Evolutionary conservation across 2,113 vertebrate genomes (phyloP).

Genomic region (Theropithecus gelada): DNA sequence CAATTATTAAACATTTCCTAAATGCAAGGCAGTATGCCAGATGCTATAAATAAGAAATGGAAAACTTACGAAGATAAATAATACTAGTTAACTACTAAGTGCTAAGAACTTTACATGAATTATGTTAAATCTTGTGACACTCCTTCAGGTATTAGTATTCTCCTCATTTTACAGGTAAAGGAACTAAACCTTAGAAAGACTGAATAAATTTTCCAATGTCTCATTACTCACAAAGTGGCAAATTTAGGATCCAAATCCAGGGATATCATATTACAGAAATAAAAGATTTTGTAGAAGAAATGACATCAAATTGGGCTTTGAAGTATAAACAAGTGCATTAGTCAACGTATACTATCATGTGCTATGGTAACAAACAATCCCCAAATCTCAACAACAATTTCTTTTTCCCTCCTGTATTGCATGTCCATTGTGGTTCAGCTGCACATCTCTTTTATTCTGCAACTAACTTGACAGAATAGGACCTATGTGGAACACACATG

Average conservation of each 20-base stretch:
- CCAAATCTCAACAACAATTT: neutral
- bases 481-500: neutral
- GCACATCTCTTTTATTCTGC: neutral
- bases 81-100: neutral
- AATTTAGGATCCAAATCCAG: neutral
- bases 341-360: neutral
- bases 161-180: conserved; percentile 16
- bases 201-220: neutral
- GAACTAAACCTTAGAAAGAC: neutral
- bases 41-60: neutral
- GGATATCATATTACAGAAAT: neutral
- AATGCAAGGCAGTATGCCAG: neutral
- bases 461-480: neutral
- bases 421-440: neutral
- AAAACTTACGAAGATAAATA: conserved; percentile 24
- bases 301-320: neutral
- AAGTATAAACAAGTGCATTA: neutral
- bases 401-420: neutral
- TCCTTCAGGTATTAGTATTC: neutral
- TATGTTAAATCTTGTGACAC: conserved; percentile 9
- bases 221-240: neutral
- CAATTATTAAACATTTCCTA: neutral
- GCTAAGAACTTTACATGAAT: neutral
- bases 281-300: neutral
- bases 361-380: neutral